phyloP scores from a whole-genome alignment of 1,140 invertebrate genomes.

The Brachionus paranguensis region DNA sequence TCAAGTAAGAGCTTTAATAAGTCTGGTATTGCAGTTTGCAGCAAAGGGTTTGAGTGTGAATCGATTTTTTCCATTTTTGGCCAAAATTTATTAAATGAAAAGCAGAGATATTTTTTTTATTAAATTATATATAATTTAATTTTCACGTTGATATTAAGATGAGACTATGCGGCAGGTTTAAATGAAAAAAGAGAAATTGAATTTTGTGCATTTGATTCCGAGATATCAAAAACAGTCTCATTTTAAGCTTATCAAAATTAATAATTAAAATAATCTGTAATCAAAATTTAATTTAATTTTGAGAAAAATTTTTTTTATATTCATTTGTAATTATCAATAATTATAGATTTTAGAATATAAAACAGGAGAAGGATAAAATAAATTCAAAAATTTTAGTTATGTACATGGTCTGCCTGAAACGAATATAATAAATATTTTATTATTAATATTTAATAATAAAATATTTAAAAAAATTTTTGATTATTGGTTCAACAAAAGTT shows the following conservation, averaged over 20 bases:
- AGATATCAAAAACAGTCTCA: not conserved
- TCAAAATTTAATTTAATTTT: not conserved
- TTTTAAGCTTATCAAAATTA: not conserved
- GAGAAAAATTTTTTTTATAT: no score
- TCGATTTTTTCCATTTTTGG: not conserved
- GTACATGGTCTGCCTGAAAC: no score
- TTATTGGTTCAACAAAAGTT: no score
- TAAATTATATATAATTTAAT: not conserved
- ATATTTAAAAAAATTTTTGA: no score
- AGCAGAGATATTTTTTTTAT: not conserved
- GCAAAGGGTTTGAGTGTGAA: not conserved
- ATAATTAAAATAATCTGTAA: not conserved
- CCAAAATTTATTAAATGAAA: not conserved
- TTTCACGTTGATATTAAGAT: not conserved
- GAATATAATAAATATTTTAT: no score
- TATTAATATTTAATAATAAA: no score
- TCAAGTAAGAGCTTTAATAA: not conserved
- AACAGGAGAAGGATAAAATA: no score
- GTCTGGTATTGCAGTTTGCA: not conserved
- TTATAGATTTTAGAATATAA: no score
- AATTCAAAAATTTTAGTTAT: no score
- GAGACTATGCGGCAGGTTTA: not conserved
- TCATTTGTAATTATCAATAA: no score
- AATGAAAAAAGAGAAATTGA: not conserved
- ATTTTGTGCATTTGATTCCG: not conserved